Conservation (phyloP, 2,797 vertebrate species). For the Leucoraja ocellata region DNA sequence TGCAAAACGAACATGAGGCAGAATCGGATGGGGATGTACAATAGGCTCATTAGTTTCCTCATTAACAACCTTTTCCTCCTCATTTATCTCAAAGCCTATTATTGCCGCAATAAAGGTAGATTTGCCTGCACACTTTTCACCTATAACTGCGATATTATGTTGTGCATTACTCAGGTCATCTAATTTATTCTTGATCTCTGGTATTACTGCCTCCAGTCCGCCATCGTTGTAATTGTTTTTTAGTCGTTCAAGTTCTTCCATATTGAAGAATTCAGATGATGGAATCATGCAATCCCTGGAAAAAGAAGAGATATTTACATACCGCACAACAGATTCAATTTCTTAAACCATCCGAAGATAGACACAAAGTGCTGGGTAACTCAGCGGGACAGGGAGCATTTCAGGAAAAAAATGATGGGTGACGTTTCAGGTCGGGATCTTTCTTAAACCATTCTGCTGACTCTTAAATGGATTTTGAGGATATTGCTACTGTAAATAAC, state of each 20-base stretch:
- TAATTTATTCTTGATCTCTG: constrained; percentile 19
- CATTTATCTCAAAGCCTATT: constrained; percentile 40
- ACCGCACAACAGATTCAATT: not conserved
- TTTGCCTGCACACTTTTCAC: constrained; percentile 46
- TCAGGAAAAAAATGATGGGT: too few relatives aligned
- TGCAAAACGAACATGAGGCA: constrained; percentile 43
- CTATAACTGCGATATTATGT: constrained; percentile 40
- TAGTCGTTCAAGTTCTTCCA: constrained; percentile 25
- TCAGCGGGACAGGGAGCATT: too few relatives aligned
- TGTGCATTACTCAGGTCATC: not conserved
- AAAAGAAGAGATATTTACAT: not conserved
- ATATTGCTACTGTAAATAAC: not conserved
- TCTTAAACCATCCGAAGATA: too few relatives aligned
- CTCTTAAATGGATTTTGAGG: not conserved
- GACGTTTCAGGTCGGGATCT: too few relatives aligned
- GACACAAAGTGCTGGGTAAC: too few relatives aligned
- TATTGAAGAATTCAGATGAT: not conserved
- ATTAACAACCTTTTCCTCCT: constrained; percentile 40
- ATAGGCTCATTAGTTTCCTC: constrained; percentile 43
- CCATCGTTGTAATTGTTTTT: constrained; percentile 11
- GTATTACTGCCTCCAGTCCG: constrained; percentile 14
- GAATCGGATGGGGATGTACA: constrained; percentile 39
- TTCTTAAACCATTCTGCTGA: not conserved
- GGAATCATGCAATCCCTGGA: not conserved
- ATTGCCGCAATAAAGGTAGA: constrained; percentile 47